Evolutionary conservation across 1,140 invertebrate genomes (phyloP).

Genomic region (Mylabris phalerata): DNA sequence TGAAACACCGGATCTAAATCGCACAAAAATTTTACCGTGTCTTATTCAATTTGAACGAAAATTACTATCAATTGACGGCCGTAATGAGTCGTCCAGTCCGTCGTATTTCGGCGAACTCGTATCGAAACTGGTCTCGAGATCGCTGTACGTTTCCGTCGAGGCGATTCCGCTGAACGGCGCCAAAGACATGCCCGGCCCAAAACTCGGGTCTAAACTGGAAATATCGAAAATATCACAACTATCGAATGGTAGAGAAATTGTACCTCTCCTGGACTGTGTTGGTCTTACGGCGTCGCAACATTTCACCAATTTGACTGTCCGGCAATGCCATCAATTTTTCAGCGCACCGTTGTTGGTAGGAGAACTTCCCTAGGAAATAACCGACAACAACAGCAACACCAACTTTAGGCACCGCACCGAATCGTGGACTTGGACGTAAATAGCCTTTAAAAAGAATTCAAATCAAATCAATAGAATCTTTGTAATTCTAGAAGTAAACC

Average conservation of each 20-base stretch:
- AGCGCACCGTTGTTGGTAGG: conserved; percentile 63
- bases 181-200: conserved; percentile 42
- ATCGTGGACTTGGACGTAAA: conserved; percentile 50
- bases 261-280: conserved; percentile 36
- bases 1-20: conserved; percentile 31
- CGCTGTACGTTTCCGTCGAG: conserved; percentile 41
- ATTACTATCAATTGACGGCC: conserved; percentile 46
- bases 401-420: conserved; percentile 61
- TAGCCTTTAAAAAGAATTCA: conserved; percentile 38
- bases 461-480: background rate
- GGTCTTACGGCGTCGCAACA: conserved; percentile 48
- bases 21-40: conserved; percentile 1
- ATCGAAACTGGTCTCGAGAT: conserved; percentile 44
- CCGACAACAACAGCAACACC: conserved; percentile 56
- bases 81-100: conserved; percentile 46
- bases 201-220: conserved; percentile 36
- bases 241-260: background rate
- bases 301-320: conserved; percentile 52
- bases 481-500: conserved; percentile 38
- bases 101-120: conserved; percentile 41
- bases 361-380: conserved; percentile 69
- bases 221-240: conserved; percentile 1
- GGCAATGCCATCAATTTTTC: conserved; percentile 69
- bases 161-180: conserved; percentile 40
- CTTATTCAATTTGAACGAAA: background rate